Base-by-base conservation (phyloP, 2,888 invertebrate species). In the Napeogenes inachia region DNA sequence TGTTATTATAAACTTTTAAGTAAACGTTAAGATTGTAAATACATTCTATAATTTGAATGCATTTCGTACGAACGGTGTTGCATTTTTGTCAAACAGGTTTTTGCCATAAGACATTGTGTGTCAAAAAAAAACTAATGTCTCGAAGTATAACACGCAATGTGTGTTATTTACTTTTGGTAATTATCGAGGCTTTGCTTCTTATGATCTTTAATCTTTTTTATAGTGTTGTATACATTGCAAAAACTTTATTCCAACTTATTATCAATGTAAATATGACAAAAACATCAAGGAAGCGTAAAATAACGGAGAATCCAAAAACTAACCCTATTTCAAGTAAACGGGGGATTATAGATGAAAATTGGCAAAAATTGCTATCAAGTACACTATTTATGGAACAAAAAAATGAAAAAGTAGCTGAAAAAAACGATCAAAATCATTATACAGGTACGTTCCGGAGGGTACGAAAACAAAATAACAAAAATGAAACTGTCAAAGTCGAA, bases 321-420 rank as follows among this genome's bases (percentile, higher is more conserved):
- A 84, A 82, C 80, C 83, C 77, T 73, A 82, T 85, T 6, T 73
- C 82, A 4, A 71, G 75, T 1, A 68, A 75, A 45, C 75, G 91
- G 55, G 81, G 82, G 53, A 61, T 75, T 63, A 89, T 91, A 57
- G 85, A 85, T 64, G 87, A 85, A 8, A 91, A 91, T 67, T 91
- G 91, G 91, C 84, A 85, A 62, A 85, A 81, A 70, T 78, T 91
- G 42, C 65, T 91, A 45, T 74, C 84, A 4, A 85, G 77, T 66
- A 81, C 83, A 8, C 70, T 82, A 30, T 50, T 50, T 50, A 83
- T 82, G 79, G 86, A 87, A 21, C 80, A 79, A 30, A 85, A 80
- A 64, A 73, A 70, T 0, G 85, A 85, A 21, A 80, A 82, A 63
- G 42, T 42, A 42, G 75, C 80, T 2, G 61, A 59, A 3, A 71